Base-by-base conservation (phyloP, 2,113 vertebrate species). In the Brachypteracias leptosomus region DNA sequence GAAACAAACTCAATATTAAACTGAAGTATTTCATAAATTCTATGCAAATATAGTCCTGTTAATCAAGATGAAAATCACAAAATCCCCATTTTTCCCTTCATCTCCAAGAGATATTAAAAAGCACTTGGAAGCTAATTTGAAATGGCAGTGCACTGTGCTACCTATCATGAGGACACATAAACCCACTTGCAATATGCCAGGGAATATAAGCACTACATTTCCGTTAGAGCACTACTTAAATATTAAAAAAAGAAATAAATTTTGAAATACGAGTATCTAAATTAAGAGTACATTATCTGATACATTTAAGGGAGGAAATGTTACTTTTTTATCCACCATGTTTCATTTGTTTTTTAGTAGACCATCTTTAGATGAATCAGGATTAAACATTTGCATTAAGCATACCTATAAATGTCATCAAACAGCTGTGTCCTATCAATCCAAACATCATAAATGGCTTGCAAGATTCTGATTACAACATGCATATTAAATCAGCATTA, bases 401-500 rank as follows among this genome's bases (percentile, higher is more conserved):
- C 31, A 58, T 88, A 94, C 76, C 90, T 89, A 81, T 93, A 94
- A 93, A 89, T 82, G 76, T 79, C 85, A 92, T 78, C 7, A 1
- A 82, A 83, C 90, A 92, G 78, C 86, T 90, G 90, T 44, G 51
- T 94, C 68, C 78, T 85, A 65, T 95, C 90, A 93, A 90, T 46
- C 36, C 11, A 13, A 93, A 70, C 87, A 87, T 35, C 80, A 79
- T 66, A 91, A 95, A 85, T 11, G 26, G 35, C 63, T 79, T 73
- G 42, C 62, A 85, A 89, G 83, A 92, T 67, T 89, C 71, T 83
- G 87, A 93, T 93, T 88, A 38, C 66, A 82, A 38, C 38, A 55
- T 89, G 75, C 71, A 89, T 91, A 90, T 94, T 97, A 91, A 89
- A 96, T 85, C 86, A 88, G 36, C 51, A 95, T 97, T 95, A 96